Percentiles rank a stretch among this genome's conserved stretches.
These are phyloP conservation scores for Rousettus madagascariensis DNA, from an alignment of 2,797 vertebrate genomes.

Conservation along the genomic window DNA sequence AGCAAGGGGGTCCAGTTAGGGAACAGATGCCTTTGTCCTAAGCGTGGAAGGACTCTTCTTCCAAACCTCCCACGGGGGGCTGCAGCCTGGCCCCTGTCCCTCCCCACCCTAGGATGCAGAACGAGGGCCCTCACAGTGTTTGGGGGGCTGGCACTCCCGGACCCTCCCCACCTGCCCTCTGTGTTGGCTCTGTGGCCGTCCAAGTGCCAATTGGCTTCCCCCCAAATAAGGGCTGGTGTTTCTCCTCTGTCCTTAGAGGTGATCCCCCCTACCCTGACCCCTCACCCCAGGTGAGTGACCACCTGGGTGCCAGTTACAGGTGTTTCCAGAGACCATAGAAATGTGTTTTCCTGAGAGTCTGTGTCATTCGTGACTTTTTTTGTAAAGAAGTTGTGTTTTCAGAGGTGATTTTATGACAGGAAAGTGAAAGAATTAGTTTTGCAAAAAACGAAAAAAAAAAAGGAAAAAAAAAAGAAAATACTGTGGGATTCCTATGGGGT, in stretches of 20 bases:
- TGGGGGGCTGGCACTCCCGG: background rate
- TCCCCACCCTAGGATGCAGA: background rate
- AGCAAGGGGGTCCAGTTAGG: background rate
- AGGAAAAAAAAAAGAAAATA: slow-evolving; percentile 74
- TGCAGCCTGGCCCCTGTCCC: background rate
- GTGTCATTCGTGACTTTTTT: slow-evolving; percentile 86
- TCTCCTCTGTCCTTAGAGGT: slow-evolving; percentile 78
- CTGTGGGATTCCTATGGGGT: slow-evolving; percentile 80
- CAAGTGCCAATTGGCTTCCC: slow-evolving; percentile 84
- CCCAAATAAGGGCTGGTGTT: slow-evolving; percentile 81
- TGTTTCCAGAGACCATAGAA: slow-evolving; percentile 78
- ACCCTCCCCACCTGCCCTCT: slow-evolving; percentile 24
- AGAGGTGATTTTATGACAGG: slow-evolving; percentile 89
- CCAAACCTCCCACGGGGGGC: background rate
- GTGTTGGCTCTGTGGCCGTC: slow-evolving; percentile 79
- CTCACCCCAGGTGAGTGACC: slow-evolving; percentile 22
- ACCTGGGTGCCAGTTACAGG: slow-evolving; percentile 73
- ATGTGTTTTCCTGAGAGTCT: slow-evolving; percentile 85
- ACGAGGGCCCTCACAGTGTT: background rate
- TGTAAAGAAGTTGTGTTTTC: slow-evolving; percentile 86
- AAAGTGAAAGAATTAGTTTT: slow-evolving; percentile 89
- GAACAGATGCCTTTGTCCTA: background rate
- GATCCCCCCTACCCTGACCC: slow-evolving; percentile 68
- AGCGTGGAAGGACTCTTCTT: background rate
- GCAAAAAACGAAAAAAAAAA: slow-evolving; percentile 81